Evolutionary conservation across 2,888 invertebrate species (phyloP), one percentile per base, ranked within the genome.

Genomic region (Metallyticus violacea): DNA sequence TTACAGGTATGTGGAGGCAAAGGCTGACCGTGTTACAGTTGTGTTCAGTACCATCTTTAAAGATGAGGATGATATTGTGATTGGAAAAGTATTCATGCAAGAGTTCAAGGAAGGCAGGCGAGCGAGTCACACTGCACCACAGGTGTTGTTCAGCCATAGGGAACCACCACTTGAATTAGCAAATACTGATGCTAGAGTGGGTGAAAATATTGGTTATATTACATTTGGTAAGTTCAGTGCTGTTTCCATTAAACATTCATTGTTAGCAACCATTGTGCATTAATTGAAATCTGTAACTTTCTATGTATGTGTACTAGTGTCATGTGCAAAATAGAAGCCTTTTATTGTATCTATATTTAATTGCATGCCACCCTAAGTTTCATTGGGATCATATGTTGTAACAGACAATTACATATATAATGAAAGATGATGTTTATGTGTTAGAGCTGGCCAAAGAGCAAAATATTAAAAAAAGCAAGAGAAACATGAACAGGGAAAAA

Each of bases 41-140:
- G 99, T 99, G 89, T 99, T 99, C 93, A 99, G 99, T 90, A 99
- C 99, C 89, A 96, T 99, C 91, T 99, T 99, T 93, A 97, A 98
- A 90, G 99, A 99, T 92, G 98, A 98, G 91, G 99, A 99, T 92
- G 99, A 99, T 92, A 96, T 99, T 91, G 96, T 99, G 86, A 97
- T 99, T 92, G 99, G 99, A 86, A 99, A 99, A 93, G 98, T 99
- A 90, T 99, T 99, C 93, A 97, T 99, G 96, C 99, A 99, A 94
- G 99, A 99, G 93, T 96, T 99, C 90, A 98, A 99, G 91, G 99
- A 99, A 93, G 99, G 99, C 26, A 94, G 99, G 89, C 95, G 99
- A 91, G 99, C 98, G 29, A 97, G 97, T 89, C 98, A 99, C 91
- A 99, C 98, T 85, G 98, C 98, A 88, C 97, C 97, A 77, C 96